These are phyloP conservation scores for Noctilio leporinus DNA, from an alignment of 2,113 vertebrate species.

Conservation along the genomic window DNA sequence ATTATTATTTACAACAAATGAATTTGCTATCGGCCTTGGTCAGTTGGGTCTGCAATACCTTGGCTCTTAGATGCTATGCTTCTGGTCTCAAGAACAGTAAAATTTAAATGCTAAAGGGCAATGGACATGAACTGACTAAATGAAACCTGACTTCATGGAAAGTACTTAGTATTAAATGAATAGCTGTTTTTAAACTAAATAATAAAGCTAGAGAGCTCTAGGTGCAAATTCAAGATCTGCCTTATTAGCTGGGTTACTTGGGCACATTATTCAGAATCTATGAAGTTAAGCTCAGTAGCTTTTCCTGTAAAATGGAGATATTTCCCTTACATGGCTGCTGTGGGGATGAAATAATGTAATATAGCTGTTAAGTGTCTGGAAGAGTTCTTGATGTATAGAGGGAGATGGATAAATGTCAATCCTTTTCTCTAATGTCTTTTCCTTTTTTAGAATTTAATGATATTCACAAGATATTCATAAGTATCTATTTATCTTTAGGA, in stretches of 20 bases:
- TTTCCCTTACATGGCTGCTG: neutral
- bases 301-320: neutral
- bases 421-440: neutral
- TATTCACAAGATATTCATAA: neutral
- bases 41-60: neutral
- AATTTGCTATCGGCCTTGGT: neutral
- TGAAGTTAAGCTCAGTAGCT: neutral
- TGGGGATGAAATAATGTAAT: conserved; percentile 4
- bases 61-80: neutral
- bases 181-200: neutral
- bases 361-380: neutral
- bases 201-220: neutral
- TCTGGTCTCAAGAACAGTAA: neutral
- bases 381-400: neutral
- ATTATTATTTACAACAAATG: conserved; percentile 19
- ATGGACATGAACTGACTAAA: neutral
- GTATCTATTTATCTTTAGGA: neutral
- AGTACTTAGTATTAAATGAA: neutral
- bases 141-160: neutral
- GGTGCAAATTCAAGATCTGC: neutral
- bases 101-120: conserved; percentile 7
- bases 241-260: neutral
- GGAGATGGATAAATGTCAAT: neutral
- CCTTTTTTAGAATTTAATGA: neutral
- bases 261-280: neutral